Evolutionary conservation across 2,888 invertebrate genomes (phyloP).

Genomic region (Drosophila neutralis): DNA sequence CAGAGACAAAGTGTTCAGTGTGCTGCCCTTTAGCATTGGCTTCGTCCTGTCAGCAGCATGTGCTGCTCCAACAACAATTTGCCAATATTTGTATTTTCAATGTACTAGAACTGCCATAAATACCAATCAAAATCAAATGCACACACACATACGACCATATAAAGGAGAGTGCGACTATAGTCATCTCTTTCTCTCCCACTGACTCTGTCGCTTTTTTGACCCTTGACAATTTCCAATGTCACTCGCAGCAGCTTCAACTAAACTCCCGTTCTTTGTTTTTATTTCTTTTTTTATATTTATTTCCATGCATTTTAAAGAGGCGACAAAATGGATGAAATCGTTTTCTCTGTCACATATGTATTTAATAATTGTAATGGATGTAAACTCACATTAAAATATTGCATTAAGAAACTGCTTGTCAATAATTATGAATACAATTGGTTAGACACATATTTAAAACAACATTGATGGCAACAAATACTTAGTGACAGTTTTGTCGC

Average conservation of each 20-base stretch:
- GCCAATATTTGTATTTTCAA: conserved; percentile 36
- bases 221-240: conserved; percentile 41
- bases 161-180: background rate
- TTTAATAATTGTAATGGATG: background rate
- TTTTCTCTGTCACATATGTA: background rate
- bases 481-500: conserved; percentile 35
- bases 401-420: background rate
- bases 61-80: conserved; percentile 33
- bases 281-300: background rate
- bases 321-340: conserved; percentile 23
- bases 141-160: conserved; percentile 39
- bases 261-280: conserved; percentile 6
- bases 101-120: conserved; percentile 81
- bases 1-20: background rate
- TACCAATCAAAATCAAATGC: conserved; percentile 84
- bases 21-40: conserved; percentile 19
- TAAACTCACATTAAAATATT: background rate
- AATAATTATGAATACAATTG: background rate
- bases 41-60: conserved; percentile 51
- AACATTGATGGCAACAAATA: background rate
- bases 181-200: background rate
- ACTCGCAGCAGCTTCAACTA: conserved; percentile 27
- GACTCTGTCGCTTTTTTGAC: conserved; percentile 18
- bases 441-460: background rate
- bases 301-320: conserved; percentile 17